A percentile compares a stretch with the other conserved stretches of the same genome.
Evolutionary conservation across 1,140 invertebrate genomes (phyloP).

Genomic region (Pogonus chalceus): DNA sequence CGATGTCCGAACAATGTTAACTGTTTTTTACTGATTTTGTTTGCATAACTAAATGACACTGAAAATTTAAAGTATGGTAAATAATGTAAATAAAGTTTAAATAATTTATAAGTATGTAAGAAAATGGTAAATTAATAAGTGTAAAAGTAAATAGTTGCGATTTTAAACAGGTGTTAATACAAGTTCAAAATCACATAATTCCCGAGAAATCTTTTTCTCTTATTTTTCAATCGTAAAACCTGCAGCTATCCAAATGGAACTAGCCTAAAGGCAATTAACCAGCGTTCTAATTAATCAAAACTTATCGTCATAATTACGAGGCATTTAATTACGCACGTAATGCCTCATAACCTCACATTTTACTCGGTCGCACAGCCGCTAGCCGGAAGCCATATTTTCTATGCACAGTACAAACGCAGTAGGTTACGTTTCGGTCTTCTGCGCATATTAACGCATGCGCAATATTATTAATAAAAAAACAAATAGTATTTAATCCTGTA

Average conservation of each 20-base stretch:
- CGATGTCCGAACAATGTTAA: too few species aligned
- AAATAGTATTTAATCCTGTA: too few species aligned
- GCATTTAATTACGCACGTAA: not conserved
- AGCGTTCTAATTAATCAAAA: not conserved
- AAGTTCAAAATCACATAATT: not conserved
- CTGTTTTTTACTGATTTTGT: too few species aligned
- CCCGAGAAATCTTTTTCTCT: too few species aligned
- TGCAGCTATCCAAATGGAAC: not conserved
- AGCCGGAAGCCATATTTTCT: not conserved
- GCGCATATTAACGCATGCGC: not conserved
- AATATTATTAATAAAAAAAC: too few species aligned
- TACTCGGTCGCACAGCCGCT: not conserved
- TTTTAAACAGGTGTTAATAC: not conserved
- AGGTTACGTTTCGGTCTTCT: not conserved
- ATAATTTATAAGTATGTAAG: too few species aligned
- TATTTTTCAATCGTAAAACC: not conserved
- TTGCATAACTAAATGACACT: too few species aligned
- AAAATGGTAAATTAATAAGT: too few species aligned
- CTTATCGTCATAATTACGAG: not conserved
- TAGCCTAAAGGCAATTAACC: not conserved
- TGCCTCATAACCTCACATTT: not conserved
- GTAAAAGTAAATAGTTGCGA: too few species aligned
- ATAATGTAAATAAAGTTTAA: too few species aligned
- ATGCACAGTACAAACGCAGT: not conserved
- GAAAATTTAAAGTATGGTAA: too few species aligned